Evolutionary conservation across 2,888 invertebrate genomes (phyloP), one percentile per base, ranked within the genome.

Genomic region (Drosophila multiciliata): DNA sequence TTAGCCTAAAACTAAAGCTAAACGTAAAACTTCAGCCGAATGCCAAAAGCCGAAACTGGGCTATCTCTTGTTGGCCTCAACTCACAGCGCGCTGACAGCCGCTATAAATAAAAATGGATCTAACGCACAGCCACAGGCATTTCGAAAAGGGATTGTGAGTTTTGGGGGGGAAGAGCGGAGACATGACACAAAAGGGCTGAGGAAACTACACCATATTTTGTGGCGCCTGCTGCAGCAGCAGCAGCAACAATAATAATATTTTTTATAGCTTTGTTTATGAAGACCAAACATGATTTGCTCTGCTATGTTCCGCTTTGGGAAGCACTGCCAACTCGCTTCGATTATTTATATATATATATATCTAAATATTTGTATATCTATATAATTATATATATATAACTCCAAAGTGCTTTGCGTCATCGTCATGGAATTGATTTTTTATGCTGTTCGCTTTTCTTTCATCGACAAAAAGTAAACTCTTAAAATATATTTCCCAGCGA

Each of bases 211-310:
- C 60, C 72, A 72, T 66, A 80, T 78, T 76, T 66, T 84, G 82
- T 89, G 83, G 83, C 83, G 83, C 87, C 89, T 88, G 69, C 61
- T 81, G 57, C 57, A 64, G 40, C 67, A 63, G 36, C 61, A 62
- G 2, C 45, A 12, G 69, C 40, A 73, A 36, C 54, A 59, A 74
- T 49, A 52, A 15, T 26, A 57, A 57, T 73, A 68, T 78, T 84
- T 83, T 83, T 84, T 84, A 84, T 84, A 73, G 89, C 82, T 89
- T 84, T 84, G 84, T 84, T 84, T 84, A 84, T 89, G 79, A 66
- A 52, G 72, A 75, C 63, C 63, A 74, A 80, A 62, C 75, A 75
- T 70, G 64, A 61, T 72, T 70, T 70, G 59, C 35, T 45, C 12
- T 20, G 35, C 29, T 55, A n/a, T 26, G 50, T 50, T 50, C 55